These are phyloP conservation scores for Sylvia atricapilla DNA, from an alignment of 2,113 vertebrate species.

Conservation along the genomic window DNA sequence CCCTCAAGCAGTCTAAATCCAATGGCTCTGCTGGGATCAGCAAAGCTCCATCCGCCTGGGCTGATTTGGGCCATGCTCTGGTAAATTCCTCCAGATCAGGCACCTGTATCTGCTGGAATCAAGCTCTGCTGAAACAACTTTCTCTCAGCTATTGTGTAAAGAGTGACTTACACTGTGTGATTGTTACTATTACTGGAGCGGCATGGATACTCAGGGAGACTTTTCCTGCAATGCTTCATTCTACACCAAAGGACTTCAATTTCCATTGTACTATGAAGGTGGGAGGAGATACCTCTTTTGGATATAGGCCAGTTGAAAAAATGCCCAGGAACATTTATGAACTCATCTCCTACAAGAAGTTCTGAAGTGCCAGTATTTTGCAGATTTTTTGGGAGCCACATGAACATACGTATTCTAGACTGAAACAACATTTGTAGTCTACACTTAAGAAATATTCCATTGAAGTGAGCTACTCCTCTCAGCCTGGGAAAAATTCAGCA, in stretches of 20 bases:
- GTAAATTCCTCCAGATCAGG: background rate
- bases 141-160: background rate
- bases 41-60: background rate
- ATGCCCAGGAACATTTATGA: background rate
- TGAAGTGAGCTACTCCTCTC: background rate
- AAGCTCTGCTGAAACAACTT: background rate
- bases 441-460: background rate
- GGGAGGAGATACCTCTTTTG: background rate
- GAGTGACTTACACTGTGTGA: background rate
- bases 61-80: background rate
- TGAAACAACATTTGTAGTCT: background rate
- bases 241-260: background rate
- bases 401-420: background rate
- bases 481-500: background rate
- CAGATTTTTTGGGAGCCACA: background rate
- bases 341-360: background rate
- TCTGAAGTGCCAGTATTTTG: background rate
- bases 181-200: background rate
- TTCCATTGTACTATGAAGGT: background rate
- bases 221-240: background rate
- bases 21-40: background rate
- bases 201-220: background rate
- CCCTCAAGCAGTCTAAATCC: background rate
- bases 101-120: background rate
- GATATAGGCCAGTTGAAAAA: background rate